Percentiles rank a stretch among this genome's conserved stretches.
Conservation (phyloP, 1,140 invertebrate species). For the Dufourea novaeangliae region DNA sequence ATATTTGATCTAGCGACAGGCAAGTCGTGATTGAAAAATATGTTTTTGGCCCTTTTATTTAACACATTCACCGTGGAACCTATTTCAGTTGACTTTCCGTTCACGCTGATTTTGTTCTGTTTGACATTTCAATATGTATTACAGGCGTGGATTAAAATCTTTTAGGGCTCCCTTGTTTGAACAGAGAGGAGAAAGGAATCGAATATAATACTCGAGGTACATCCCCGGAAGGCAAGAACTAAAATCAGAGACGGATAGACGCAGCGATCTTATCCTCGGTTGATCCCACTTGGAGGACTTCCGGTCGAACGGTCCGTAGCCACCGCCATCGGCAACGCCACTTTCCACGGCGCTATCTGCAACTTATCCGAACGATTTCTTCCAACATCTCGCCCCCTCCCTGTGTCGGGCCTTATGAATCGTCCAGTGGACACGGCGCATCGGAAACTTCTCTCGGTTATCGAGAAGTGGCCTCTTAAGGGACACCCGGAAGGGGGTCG, state of each 20-base stretch:
- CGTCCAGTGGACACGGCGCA: neutral
- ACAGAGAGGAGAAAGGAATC: too few species aligned
- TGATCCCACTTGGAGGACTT: constrained; percentile 36
- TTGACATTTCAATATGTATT: too few species aligned
- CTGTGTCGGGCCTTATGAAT: constrained; percentile 14
- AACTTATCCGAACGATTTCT: constrained; percentile 58
- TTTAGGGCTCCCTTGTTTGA: too few species aligned
- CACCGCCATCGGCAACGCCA: neutral
- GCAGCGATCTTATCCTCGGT: constrained; percentile 52
- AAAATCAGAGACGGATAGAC: constrained; percentile 20
- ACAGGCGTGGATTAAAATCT: too few species aligned
- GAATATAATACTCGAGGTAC: constrained; percentile 27
- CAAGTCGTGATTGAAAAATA: too few species aligned
- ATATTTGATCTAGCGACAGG: too few species aligned
- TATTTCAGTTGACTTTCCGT: too few species aligned
- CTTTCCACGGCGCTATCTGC: constrained; percentile 25
- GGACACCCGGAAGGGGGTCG: neutral
- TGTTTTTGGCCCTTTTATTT: too few species aligned
- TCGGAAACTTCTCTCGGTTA: constrained; percentile 17
- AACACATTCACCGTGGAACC: too few species aligned
- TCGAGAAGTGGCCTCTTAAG: constrained; percentile 28
- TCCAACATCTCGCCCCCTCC: neutral
- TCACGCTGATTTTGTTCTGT: too few species aligned
- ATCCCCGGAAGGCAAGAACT: too few species aligned
- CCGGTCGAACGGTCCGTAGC: constrained; percentile 38